Percentiles rank a stretch among this genome's conserved stretches.
Conservation (phyloP, 1,140 invertebrate genomes). For the Drosophila gunungcola region DNA sequence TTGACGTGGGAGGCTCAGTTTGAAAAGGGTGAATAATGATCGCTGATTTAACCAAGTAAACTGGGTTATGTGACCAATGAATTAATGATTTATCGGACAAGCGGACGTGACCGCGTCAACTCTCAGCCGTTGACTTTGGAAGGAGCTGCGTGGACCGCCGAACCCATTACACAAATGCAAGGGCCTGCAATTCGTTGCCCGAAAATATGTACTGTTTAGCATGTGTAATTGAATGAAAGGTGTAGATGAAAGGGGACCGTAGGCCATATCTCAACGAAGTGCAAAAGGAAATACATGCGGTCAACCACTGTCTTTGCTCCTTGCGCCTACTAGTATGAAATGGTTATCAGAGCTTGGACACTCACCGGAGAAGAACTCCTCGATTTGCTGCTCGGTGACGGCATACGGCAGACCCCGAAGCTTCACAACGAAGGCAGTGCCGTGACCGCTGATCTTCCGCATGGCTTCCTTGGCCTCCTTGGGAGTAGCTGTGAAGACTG, state of each 20-base stretch:
- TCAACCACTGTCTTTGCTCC: slow-evolving; percentile 45
- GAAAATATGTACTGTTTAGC: slow-evolving; percentile 22
- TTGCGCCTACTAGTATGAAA: slow-evolving; percentile 9
- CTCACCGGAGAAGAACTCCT: slow-evolving; percentile 84
- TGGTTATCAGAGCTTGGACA: background rate
- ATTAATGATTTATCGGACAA: slow-evolving; percentile 20
- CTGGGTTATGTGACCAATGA: slow-evolving; percentile 19
- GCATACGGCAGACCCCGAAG: slow-evolving; percentile 80
- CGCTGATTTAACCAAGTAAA: slow-evolving; percentile 7
- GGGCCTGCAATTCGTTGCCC: slow-evolving; percentile 16
- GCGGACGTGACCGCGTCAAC: slow-evolving; percentile 30
- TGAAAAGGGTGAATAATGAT: slow-evolving; percentile 17
- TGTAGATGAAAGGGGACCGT: slow-evolving; percentile 39
- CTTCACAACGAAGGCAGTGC: slow-evolving; percentile 77
- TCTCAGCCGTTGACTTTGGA: slow-evolving; percentile 2
- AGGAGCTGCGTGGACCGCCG: slow-evolving; percentile 15
- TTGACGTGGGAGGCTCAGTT: slow-evolving; percentile 12
- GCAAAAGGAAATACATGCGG: slow-evolving; percentile 37
- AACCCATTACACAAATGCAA: slow-evolving; percentile 25
- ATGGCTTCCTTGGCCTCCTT: slow-evolving; percentile 82
- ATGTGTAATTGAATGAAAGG: slow-evolving; percentile 45
- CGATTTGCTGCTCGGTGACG: slow-evolving; percentile 80
- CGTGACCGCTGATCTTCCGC: slow-evolving; percentile 75
- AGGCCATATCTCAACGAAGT: slow-evolving; percentile 38
- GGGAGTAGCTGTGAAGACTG: slow-evolving; percentile 77